A percentile compares a stretch with the other conserved stretches of the same genome.
phyloP scores from a whole-genome alignment of 2,113 vertebrate genomes.

The Eptatretus burgeri region DNA sequence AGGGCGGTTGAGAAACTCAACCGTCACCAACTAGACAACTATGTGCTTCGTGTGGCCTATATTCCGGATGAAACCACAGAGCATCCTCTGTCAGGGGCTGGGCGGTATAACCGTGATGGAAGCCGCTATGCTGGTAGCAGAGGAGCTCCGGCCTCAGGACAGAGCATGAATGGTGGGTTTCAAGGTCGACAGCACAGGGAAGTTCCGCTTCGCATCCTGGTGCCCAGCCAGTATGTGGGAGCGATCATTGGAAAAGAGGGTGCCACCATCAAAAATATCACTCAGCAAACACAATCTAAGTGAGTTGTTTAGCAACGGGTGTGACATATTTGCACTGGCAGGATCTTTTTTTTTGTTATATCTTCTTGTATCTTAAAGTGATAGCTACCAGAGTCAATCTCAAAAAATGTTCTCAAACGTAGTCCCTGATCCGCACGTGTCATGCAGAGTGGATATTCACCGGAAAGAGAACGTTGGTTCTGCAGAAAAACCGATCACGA shows the following conservation, averaged over 20 bases:
- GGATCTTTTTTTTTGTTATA: no score
- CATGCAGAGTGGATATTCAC: conserved; percentile 52
- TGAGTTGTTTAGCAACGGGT: conserved; percentile 16
- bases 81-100: conserved; percentile 34
- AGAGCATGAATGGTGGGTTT: conserved; percentile 29
- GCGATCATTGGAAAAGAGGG: conserved; percentile 87
- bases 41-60: conserved; percentile 49
- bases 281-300: conserved; percentile 87
- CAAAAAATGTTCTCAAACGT: no score
- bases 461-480: conserved; percentile 69
- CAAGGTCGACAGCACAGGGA: conserved; percentile 45
- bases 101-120: conserved; percentile 25
- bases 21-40: conserved; percentile 62
- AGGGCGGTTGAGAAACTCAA: conserved; percentile 85
- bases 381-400: no score
- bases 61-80: conserved; percentile 51
- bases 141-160: conserved; percentile 23
- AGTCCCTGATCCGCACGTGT: neutral
- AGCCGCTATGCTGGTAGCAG: conserved; percentile 20
- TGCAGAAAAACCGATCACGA: conserved; percentile 71
- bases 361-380: no score
- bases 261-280: conserved; percentile 74
- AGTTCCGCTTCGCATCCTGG: conserved; percentile 56
- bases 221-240: conserved; percentile 70
- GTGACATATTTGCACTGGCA: no score